Conservation (phyloP, 2,888 invertebrate species). For the Sinopyrophorus schimmeli region DNA sequence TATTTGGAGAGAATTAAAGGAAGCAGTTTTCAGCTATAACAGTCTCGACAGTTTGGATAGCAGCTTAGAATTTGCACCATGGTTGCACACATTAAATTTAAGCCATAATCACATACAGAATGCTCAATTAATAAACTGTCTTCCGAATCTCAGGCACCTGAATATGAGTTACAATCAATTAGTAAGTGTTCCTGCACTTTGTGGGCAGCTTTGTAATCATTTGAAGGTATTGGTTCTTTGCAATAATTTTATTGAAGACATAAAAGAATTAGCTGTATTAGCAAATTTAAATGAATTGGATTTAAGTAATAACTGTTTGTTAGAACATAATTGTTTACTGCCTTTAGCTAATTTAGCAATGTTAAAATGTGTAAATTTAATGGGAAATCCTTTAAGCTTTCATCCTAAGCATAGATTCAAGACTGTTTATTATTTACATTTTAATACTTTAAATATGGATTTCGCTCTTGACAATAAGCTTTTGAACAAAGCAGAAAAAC, state of each 20-base stretch:
- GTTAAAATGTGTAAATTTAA: constrained; percentile 60
- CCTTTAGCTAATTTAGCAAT: constrained; percentile 60
- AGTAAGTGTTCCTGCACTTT: constrained; percentile 60
- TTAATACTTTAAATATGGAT: constrained; percentile 55
- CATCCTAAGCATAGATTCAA: constrained; percentile 62
- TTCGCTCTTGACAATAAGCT: constrained; percentile 61
- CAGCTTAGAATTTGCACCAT: constrained; percentile 64
- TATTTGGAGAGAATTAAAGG: constrained; percentile 64
- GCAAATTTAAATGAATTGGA: constrained; percentile 63
- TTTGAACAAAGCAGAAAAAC: constrained; percentile 60
- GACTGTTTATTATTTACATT: constrained; percentile 61
- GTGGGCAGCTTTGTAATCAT: constrained; percentile 59
- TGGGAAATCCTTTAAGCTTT: constrained; percentile 66
- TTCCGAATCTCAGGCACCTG: constrained; percentile 64
- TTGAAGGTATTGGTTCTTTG: constrained; percentile 59
- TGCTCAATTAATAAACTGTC: constrained; percentile 60
- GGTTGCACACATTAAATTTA: constrained; percentile 64
- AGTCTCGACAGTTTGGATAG: constrained; percentile 58
- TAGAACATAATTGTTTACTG: constrained; percentile 62
- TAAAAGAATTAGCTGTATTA: constrained; percentile 60
- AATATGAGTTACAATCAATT: constrained; percentile 68
- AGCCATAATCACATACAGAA: constrained; percentile 65
- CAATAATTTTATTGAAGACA: constrained; percentile 67
- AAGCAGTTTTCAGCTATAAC: constrained; percentile 63
- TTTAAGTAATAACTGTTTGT: constrained; percentile 65